Conservation (phyloP, 2,797 vertebrate species). For the Acanthurus tractus region DNA sequence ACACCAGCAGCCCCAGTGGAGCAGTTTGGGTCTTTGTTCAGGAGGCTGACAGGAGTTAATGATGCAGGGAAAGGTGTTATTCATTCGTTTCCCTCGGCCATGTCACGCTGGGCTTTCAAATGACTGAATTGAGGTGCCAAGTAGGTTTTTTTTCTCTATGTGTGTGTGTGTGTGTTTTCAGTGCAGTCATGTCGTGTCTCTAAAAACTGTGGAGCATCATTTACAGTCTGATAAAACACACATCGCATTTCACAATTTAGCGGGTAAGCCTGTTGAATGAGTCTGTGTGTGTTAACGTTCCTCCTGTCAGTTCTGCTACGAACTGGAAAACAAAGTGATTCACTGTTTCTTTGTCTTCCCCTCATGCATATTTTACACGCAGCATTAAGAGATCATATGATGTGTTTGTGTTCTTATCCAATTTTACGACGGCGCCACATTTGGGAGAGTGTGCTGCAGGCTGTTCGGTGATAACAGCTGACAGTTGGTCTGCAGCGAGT, state of each 20-base stretch:
- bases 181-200: background rate
- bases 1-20: background rate
- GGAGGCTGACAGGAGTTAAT: constrained; percentile 27
- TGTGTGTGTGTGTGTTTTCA: constrained; percentile 5
- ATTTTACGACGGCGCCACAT: background rate
- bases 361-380: constrained; percentile 2
- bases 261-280: background rate
- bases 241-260: background rate
- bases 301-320: background rate
- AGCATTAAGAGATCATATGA: background rate
- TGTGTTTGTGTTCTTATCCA: background rate
- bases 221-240: background rate
- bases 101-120: constrained; percentile 4
- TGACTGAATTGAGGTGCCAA: background rate
- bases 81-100: constrained; percentile 22
- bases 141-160: constrained; percentile 1
- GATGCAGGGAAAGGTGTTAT: constrained; percentile 20
- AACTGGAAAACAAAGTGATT: background rate
- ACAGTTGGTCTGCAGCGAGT: background rate
- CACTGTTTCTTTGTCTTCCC: background rate
- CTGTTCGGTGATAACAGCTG: background rate
- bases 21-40: constrained; percentile 16
- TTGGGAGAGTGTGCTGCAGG: background rate
- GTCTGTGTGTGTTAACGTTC: background rate
- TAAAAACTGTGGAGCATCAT: background rate